Evolutionary conservation across 2,888 invertebrate species (phyloP).

Genomic region (Steinernema carpocapsae): DNA sequence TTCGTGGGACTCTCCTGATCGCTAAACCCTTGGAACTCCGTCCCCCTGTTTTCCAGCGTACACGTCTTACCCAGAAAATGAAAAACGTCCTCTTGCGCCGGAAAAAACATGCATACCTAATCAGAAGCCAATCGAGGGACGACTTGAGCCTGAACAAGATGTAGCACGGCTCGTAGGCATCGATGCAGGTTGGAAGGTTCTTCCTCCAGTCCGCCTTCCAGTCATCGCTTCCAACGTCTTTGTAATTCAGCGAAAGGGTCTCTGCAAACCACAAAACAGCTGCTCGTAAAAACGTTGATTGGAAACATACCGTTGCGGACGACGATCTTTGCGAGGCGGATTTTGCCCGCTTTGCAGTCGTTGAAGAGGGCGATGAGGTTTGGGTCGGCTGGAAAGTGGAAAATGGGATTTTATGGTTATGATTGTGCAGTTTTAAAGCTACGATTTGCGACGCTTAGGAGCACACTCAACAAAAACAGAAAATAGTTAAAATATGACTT

Average conservation of each 20-base stretch:
- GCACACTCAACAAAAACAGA: too few relatives aligned
- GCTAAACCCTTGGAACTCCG: too few relatives aligned
- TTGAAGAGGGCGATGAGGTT: constrained; percentile 64
- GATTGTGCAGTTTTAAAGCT: constrained; percentile 25
- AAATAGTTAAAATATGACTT: too few relatives aligned
- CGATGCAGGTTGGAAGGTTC: constrained; percentile 67
- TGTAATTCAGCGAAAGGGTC: constrained; percentile 59
- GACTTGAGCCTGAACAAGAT: constrained; percentile 79
- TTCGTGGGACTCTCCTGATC: too few relatives aligned
- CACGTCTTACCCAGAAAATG: too few relatives aligned
- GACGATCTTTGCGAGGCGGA: constrained; percentile 67
- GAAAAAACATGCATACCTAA: constrained; percentile 54
- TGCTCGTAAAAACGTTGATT: background rate
- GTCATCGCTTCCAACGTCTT: constrained; percentile 58
- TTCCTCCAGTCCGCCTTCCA: constrained; percentile 66
- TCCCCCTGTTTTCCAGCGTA: too few relatives aligned
- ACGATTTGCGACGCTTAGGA: background rate
- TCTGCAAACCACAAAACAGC: constrained; percentile 45
- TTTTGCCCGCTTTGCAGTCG: constrained; percentile 63
- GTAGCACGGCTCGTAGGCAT: constrained; percentile 80
- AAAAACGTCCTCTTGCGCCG: too few relatives aligned
- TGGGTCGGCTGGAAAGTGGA: constrained; percentile 60
- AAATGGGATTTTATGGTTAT: background rate
- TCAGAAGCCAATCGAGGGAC: constrained; percentile 84
- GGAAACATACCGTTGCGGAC: constrained; percentile 61